Evolutionary conservation across 2,113 vertebrate species (phyloP).

Genomic region (Paramisgurnus dabryanus): DNA sequence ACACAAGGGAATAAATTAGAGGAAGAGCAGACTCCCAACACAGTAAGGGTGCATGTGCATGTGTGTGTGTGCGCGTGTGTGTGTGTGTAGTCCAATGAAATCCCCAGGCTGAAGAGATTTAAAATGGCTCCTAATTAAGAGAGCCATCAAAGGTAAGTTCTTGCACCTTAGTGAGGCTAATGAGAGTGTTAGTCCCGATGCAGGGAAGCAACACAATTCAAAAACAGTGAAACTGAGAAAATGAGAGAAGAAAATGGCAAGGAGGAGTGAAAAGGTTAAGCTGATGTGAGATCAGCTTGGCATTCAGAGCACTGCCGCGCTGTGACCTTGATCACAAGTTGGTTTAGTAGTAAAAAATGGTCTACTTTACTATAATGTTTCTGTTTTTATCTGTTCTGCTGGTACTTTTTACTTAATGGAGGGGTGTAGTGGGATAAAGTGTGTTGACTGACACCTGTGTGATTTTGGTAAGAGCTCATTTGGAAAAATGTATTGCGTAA

Average conservation of each 20-base stretch:
- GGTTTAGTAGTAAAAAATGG: neutral
- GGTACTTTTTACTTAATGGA: neutral
- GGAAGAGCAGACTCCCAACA: conserved; percentile 3
- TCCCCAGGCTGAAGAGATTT: conserved; percentile 45
- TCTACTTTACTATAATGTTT: conserved; percentile 6
- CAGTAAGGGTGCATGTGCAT: neutral
- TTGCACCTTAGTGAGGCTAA: conserved; percentile 44
- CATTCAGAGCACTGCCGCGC: neutral
- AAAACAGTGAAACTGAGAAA: conserved; percentile 1
- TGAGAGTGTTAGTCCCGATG: conserved; percentile 25
- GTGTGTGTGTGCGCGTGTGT: neutral
- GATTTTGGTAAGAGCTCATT: conserved; percentile 1
- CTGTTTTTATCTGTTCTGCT: conserved; percentile 28
- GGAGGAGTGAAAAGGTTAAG: conserved; percentile 13
- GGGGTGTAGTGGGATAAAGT: neutral
- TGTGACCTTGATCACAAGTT: conserved; percentile 1
- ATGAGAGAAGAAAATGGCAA: neutral
- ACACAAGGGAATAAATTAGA: conserved; percentile 51
- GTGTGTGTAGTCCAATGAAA: conserved; percentile 11
- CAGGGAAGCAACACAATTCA: conserved; percentile 10
- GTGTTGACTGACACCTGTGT: neutral
- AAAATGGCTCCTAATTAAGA: conserved; percentile 48
- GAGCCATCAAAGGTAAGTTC: conserved; percentile 45
- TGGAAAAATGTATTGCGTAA: neutral
- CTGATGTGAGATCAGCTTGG: conserved; percentile 7